phyloP scores from a whole-genome alignment of 2,113 vertebrate species.

The Parotia lawesii region DNA sequence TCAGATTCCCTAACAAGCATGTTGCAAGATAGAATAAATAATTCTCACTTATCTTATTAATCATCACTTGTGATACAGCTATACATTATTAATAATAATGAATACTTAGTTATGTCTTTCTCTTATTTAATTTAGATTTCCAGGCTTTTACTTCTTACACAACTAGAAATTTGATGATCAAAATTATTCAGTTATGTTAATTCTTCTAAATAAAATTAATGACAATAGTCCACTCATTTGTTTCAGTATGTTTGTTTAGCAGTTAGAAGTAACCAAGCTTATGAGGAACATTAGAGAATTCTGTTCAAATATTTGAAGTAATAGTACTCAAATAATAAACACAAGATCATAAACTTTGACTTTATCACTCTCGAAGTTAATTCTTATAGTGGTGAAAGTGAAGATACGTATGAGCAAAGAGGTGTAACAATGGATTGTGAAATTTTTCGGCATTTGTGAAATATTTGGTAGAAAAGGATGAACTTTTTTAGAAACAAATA shows the following conservation, averaged over 20 bases:
- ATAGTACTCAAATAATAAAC: background rate
- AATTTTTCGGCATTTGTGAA: background rate
- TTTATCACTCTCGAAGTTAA: background rate
- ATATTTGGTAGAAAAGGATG: background rate
- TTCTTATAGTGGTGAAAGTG: background rate
- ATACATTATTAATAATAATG: background rate
- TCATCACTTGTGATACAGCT: background rate
- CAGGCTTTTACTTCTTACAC: background rate
- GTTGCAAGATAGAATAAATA: background rate
- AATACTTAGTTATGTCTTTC: background rate
- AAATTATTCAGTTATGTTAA: background rate
- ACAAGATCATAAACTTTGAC: background rate
- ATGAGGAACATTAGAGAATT: background rate
- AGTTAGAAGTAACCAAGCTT: background rate
- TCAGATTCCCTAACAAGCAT: background rate
- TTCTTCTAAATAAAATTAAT: background rate
- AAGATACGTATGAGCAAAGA: background rate
- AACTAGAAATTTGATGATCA: background rate
- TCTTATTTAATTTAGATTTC: background rate
- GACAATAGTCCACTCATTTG: background rate
- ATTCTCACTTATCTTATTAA: background rate
- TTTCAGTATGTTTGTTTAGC: background rate
- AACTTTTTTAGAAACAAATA: background rate
- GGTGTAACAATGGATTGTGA: background rate
- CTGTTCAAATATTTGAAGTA: background rate